A percentile compares a stretch with the other conserved stretches of the same genome.
These are phyloP conservation scores for Lycocerus yunnanus DNA, from an alignment of 2,888 invertebrate genomes.

Conservation along the genomic window DNA sequence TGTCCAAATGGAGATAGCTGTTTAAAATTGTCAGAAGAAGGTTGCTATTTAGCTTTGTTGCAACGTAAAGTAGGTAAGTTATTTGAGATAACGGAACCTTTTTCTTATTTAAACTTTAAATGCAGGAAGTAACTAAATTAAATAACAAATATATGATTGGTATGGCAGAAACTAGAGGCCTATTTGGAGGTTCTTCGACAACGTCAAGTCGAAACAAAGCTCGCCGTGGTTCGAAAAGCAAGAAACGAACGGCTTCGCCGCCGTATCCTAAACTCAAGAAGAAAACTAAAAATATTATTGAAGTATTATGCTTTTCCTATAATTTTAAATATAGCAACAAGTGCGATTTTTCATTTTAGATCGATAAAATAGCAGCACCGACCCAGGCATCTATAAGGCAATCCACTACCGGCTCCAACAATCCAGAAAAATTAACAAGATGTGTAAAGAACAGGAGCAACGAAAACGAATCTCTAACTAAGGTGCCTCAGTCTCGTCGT, in stretches of 20 bases:
- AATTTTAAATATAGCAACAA: background rate
- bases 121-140: conserved; percentile 71
- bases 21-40: conserved; percentile 58
- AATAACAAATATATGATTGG: conserved; percentile 84
- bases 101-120: conserved; percentile 5
- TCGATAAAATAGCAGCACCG: conserved; percentile 68
- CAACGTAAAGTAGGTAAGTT: conserved; percentile 71
- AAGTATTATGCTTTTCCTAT: conserved; percentile 38
- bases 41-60: conserved; percentile 70
- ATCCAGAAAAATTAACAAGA: conserved; percentile 42
- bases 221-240: conserved; percentile 48
- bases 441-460: conserved; percentile 23
- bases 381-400: conserved; percentile 68
- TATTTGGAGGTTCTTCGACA: conserved; percentile 62
- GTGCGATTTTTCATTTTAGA: conserved; percentile 50
- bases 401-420: conserved; percentile 38
- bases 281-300: conserved; percentile 42
- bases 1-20: conserved; percentile 61
- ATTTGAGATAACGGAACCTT: background rate
- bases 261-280: conserved; percentile 39
- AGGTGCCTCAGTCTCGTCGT: conserved; percentile 44
- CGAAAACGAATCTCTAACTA: conserved; percentile 29
- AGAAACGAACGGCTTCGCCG: conserved; percentile 42
- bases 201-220: conserved; percentile 54
- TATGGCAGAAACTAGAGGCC: conserved; percentile 78